Evolutionary conservation across 2,797 vertebrate species (phyloP).

Genomic region (Anabas testudineus): DNA sequence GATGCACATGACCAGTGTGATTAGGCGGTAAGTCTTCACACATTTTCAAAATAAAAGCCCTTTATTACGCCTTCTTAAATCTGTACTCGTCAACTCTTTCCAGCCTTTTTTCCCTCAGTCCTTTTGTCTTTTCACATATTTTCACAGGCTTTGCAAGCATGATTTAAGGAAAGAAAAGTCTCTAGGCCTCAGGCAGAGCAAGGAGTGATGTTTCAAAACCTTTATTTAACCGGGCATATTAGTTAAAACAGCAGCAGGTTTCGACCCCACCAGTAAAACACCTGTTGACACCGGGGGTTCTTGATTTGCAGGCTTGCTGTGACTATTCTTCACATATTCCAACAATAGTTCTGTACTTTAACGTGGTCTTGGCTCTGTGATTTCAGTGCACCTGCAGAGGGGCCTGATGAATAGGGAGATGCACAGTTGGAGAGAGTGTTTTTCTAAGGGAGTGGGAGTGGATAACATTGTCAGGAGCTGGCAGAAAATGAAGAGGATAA

Average conservation of each 20-base stretch:
- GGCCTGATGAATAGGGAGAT: conserved; percentile 36
- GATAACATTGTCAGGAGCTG: conserved; percentile 35
- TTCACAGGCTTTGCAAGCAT: conserved; percentile 15
- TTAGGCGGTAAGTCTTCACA: not conserved
- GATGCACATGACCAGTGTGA: conserved; percentile 1
- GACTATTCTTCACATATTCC: conserved; percentile 21
- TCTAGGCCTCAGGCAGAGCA: no score
- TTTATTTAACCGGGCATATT: no score
- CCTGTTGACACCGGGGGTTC: no score
- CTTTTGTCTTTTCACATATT: not conserved
- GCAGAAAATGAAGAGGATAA: not conserved
- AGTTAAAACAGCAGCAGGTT: no score
- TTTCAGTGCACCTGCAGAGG: conserved; percentile 39
- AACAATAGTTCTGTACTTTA: conserved; percentile 24
- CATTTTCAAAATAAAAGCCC: not conserved
- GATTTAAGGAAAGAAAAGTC: no score
- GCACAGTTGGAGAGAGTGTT: conserved; percentile 38
- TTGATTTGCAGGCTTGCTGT: conserved; percentile 4
- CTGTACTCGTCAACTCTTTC: not conserved
- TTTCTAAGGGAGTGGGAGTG: conserved; percentile 29
- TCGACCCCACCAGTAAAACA: no score
- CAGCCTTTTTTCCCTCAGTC: not conserved
- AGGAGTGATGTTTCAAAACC: no score
- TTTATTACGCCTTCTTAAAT: not conserved
- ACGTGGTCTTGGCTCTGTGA: conserved; percentile 1